Evolutionary conservation across 2,888 invertebrate species (phyloP), one percentile per base, ranked within the genome.

Genomic region (Dicycla oo): DNA sequence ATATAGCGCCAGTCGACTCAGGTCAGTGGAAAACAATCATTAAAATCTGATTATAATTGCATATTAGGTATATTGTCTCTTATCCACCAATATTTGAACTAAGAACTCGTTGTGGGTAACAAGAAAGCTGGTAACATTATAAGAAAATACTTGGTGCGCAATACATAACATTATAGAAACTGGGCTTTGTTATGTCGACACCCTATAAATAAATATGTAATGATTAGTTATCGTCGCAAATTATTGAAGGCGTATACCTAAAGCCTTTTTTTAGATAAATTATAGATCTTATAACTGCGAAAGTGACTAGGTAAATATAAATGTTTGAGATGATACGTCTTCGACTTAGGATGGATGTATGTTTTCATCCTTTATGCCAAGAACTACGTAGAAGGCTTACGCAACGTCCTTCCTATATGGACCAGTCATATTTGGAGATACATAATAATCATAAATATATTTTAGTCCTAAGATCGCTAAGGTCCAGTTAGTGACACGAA

Each of bases 1-100:
- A 97, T 85, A 97, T 97, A 83, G 93, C 96, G 74, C 97, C 97
- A 54, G 94, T 97, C 72, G 94, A 94, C 61, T 94, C 97, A 81
- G 94, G 95, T 95, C 84, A 91, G 95, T 94, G 87, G 76, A 87
- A 89, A 86, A 85, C 86, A 86, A 84, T 80, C 20, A 82, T 80
- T 82, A 77, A 66, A 54, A 40, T 45, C 49, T 51, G 53, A 82
- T 61, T 51, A 71, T 63, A 54, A 72, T 73, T 78, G 70, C 58
- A 65, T n/a, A 49, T 63, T 43, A 18, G 26, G 40, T 43, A 60
- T 13, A 51, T 57, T 58, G 40, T 67, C 53, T 43, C 1, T 8
- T 20, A 47, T 18, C 11, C 30, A 43, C 30, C 47, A 43, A 40
- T 8, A 49, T 63, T 54, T n/a, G 18, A 43, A 18, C 43, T 26